Percentiles rank a stretch among this genome's conserved stretches.
Conservation (phyloP, 2,797 vertebrate genomes). For the Sparidentex hasta region DNA sequence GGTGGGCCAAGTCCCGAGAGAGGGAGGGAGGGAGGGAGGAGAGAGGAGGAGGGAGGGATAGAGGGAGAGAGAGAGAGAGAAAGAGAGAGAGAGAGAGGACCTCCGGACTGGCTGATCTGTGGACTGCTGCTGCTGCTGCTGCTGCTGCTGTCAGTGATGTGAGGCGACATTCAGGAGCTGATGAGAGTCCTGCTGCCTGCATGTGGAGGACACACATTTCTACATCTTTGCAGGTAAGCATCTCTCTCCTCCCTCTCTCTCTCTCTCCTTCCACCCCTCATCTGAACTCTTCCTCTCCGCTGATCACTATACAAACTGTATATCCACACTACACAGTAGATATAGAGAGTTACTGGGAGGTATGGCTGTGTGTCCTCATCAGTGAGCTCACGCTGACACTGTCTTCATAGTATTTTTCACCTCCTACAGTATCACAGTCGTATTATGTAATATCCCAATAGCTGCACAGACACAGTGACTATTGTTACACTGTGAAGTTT, state of each 20-base stretch:
- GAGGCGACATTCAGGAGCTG: slow-evolving; percentile 46
- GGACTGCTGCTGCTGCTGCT: slow-evolving; percentile 57
- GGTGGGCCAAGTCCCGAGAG: slow-evolving; percentile 77
- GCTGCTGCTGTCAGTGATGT: slow-evolving; percentile 53
- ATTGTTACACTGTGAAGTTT: not conserved
- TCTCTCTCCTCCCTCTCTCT: not conserved
- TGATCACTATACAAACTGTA: not conserved
- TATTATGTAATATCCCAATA: slow-evolving; percentile 43
- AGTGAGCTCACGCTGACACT: slow-evolving; percentile 22
- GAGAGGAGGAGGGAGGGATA: slow-evolving; percentile 41
- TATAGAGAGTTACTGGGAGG: not conserved
- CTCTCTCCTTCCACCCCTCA: not conserved
- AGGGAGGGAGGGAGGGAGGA: slow-evolving; percentile 21
- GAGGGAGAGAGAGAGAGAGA: not conserved
- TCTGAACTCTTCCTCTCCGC: slow-evolving; percentile 4
- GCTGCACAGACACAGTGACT: not conserved
- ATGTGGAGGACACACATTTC: slow-evolving; percentile 23
- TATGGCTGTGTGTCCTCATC: not conserved
- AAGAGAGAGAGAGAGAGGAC: slow-evolving; percentile 1
- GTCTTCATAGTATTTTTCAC: slow-evolving; percentile 13
- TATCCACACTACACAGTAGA: too few species aligned
- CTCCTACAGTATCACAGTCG: slow-evolving; percentile 23
- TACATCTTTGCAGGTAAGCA: slow-evolving; percentile 61
- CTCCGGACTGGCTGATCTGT: slow-evolving; percentile 23
- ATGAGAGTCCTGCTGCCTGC: slow-evolving; percentile 35